Conservation (phyloP, 2,888 invertebrate genomes). For the Globia sparganii region DNA sequence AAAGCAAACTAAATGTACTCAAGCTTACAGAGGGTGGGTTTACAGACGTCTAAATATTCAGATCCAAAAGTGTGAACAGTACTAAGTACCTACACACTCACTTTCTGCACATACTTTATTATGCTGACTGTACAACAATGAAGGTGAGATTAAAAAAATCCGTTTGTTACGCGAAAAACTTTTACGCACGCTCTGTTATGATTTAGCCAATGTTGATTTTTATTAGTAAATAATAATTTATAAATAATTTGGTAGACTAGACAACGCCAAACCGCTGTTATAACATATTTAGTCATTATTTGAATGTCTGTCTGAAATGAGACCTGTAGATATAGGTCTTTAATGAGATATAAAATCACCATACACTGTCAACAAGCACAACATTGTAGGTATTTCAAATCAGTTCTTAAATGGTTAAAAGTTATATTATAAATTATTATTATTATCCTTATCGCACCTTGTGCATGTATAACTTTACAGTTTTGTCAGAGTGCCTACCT, state of each 20-base stretch:
- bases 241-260: background rate
- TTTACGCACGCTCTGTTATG: constrained; percentile 36
- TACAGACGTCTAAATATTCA: constrained; percentile 44
- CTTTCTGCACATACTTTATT: constrained; percentile 33
- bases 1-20: constrained; percentile 68
- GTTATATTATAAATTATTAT: background rate
- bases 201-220: constrained; percentile 45
- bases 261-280: background rate
- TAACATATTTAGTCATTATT: constrained; percentile 4
- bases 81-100: constrained; percentile 37
- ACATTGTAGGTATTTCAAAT: constrained; percentile 25
- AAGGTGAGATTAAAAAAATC: constrained; percentile 23
- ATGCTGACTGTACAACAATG: constrained; percentile 47
- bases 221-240: constrained; percentile 48
- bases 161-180: constrained; percentile 19
- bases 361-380: constrained; percentile 10
- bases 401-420: constrained; percentile 19
- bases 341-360: constrained; percentile 19
- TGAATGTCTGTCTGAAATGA: constrained; percentile 11
- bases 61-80: constrained; percentile 32
- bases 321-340: background rate
- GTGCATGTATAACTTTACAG: constrained; percentile 17
- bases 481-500: constrained; percentile 21
- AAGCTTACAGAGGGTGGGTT: constrained; percentile 61
- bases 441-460: constrained; percentile 12